These are phyloP conservation scores for Drosophila neutralis DNA, from an alignment of 2,888 invertebrate genomes.

Conservation along the genomic window DNA sequence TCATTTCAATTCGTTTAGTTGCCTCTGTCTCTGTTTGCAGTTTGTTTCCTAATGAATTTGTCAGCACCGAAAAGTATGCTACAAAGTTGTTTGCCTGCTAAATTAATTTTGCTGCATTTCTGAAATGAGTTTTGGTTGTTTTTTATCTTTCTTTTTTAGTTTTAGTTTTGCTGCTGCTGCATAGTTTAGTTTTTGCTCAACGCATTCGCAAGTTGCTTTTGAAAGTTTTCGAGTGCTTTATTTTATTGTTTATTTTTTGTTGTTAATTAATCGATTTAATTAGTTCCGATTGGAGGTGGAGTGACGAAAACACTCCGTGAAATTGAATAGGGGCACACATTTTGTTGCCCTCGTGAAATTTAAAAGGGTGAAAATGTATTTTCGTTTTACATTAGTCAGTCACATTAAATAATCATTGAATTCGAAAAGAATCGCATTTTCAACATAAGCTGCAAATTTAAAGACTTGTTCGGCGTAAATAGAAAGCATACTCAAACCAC, in stretches of 20 bases:
- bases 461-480: not conserved
- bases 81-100: conserved; percentile 14
- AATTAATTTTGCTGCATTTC: conserved; percentile 25
- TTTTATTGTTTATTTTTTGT: not conserved
- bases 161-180: conserved; percentile 3
- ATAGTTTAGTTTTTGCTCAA: conserved; percentile 35
- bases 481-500: not conserved
- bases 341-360: not conserved
- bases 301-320: not conserved
- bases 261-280: conserved; percentile 13
- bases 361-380: not conserved
- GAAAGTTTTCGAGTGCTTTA: not conserved
- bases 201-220: not conserved
- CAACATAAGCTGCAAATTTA: not conserved
- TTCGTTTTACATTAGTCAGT: not conserved
- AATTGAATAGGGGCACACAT: not conserved
- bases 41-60: conserved; percentile 21
- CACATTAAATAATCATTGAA: not conserved
- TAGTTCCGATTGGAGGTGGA: not conserved
- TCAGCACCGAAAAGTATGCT: conserved; percentile 44
- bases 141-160: not conserved
- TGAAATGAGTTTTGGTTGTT: conserved; percentile 11
- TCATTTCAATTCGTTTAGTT: conserved; percentile 6
- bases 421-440: not conserved
- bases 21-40: not conserved